Conservation (phyloP, 30 jellyfish, hydroid and myxozoan species). For the Euphysa ruthae region DNA sequence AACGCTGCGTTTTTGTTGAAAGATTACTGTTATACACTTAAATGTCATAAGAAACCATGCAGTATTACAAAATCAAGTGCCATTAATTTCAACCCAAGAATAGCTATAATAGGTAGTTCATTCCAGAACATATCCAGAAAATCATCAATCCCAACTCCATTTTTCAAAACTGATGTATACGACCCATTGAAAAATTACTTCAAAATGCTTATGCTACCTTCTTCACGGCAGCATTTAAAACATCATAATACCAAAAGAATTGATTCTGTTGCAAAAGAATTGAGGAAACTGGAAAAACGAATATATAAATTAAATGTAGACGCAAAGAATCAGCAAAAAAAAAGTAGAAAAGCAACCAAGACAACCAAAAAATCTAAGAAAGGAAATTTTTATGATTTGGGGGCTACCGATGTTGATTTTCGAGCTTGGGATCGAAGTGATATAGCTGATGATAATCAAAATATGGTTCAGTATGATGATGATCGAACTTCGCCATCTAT, state of each 20-base stretch:
- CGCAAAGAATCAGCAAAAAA: too few species aligned
- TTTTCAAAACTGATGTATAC: not conserved
- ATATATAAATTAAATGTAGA: not conserved
- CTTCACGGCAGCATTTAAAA: not conserved
- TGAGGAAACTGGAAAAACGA: not conserved
- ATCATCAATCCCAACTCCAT: not conserved
- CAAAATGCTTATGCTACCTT: too few species aligned
- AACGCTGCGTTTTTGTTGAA: slow-evolving; percentile 56
- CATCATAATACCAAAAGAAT: not conserved
- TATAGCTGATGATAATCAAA: not conserved
- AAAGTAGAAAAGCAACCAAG: not conserved
- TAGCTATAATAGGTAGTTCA: slow-evolving; percentile 37
- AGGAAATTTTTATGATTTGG: slow-evolving; percentile 8
- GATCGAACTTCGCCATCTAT: not conserved
- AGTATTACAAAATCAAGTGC: slow-evolving; percentile 20
- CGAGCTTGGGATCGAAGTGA: slow-evolving; percentile 19
- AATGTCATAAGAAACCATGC: slow-evolving; percentile 52
- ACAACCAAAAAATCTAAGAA: not conserved
- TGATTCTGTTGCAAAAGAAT: slow-evolving; percentile 1
- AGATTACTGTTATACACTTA: slow-evolving; percentile 60
- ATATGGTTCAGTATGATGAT: not conserved
- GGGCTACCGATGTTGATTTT: slow-evolving; percentile 23
- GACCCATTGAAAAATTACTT: slow-evolving; percentile 12
- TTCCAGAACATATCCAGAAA: not conserved
- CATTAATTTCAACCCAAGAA: slow-evolving; percentile 51